Percentiles rank a stretch among this genome's conserved stretches.
These are phyloP conservation scores for Austrofundulus limnaeus DNA, from an alignment of 2,113 vertebrate species.

Conservation along the genomic window DNA sequence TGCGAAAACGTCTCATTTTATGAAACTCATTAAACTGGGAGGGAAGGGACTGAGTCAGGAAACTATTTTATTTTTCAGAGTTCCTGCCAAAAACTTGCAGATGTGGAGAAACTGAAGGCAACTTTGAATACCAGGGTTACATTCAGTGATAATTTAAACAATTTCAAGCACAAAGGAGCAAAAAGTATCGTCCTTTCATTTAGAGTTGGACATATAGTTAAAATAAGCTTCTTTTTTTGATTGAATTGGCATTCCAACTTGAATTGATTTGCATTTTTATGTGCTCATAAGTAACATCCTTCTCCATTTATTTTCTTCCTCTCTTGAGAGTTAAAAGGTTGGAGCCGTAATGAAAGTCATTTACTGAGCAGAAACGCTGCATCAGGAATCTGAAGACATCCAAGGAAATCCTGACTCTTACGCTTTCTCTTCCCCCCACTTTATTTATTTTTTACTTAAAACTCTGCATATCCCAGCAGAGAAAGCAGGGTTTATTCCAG, in stretches of 20 bases:
- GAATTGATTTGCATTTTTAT: background rate
- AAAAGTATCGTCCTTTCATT: background rate
- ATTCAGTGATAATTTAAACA: background rate
- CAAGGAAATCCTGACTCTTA: constrained; percentile 56
- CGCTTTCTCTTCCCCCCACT: background rate
- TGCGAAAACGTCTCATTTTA: constrained; percentile 49
- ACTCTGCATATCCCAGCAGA: constrained; percentile 45
- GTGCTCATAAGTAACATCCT: background rate
- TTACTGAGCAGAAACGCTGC: constrained; percentile 26
- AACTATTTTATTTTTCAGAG: constrained; percentile 37
- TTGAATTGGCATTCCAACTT: too few species aligned
- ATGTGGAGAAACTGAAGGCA: constrained; percentile 30
- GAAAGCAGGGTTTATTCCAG: constrained; percentile 24
- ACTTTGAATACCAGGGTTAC: background rate
- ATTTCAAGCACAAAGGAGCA: constrained; percentile 1
- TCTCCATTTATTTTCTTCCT: background rate
- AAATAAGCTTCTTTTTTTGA: too few species aligned
- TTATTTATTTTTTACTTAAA: constrained; percentile 1
- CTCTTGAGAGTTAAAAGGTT: background rate
- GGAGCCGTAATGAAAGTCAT: constrained; percentile 13
- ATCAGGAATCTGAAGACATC: constrained; percentile 42
- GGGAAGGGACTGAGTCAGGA: constrained; percentile 46
- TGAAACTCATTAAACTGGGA: constrained; percentile 57
- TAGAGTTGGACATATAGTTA: too few species aligned
- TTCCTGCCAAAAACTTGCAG: constrained; percentile 28